Evolutionary conservation across 2,888 invertebrate species (phyloP).

Genomic region (Drosophila emarginata): DNA sequence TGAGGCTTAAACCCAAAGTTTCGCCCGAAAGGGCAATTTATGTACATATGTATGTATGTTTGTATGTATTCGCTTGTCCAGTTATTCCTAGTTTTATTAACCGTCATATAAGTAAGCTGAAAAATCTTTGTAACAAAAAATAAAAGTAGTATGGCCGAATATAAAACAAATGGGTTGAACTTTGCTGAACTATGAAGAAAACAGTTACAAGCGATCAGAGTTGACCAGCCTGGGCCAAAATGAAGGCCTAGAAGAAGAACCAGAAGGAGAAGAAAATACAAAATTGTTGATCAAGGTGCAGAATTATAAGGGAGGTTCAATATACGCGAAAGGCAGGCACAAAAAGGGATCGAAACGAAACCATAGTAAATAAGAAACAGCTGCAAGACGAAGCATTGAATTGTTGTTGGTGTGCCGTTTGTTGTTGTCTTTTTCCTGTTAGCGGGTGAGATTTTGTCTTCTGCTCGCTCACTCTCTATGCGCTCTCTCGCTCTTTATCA

Average conservation of each 20-base stretch:
- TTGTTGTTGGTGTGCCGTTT: slow-evolving; percentile 37
- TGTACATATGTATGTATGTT: neutral
- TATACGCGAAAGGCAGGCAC: slow-evolving; percentile 65
- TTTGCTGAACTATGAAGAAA: slow-evolving; percentile 56
- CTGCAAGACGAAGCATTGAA: slow-evolving; percentile 53
- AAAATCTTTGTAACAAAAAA: neutral
- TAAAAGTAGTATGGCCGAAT: neutral
- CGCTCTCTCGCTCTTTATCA: slow-evolving; percentile 45
- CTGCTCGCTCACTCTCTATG: slow-evolving; percentile 21
- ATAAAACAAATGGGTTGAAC: slow-evolving; percentile 48
- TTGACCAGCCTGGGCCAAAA: slow-evolving; percentile 50
- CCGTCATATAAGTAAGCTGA: neutral
- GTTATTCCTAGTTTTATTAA: neutral
- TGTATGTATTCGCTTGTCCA: neutral
- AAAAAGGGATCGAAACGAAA: slow-evolving; percentile 52
- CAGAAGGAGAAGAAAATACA: slow-evolving; percentile 35
- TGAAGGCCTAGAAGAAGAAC: slow-evolving; percentile 57
- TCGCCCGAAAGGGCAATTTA: neutral
- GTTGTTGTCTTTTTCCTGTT: slow-evolving; percentile 32
- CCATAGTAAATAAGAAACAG: slow-evolving; percentile 78
- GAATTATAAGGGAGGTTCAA: slow-evolving; percentile 70
- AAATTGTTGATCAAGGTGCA: slow-evolving; percentile 63
- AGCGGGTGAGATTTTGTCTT: slow-evolving; percentile 30
- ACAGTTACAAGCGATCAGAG: slow-evolving; percentile 43
- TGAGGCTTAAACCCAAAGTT: neutral